phyloP scores from a whole-genome alignment of 1,140 invertebrate genomes.

The Lethocerus indicus region DNA sequence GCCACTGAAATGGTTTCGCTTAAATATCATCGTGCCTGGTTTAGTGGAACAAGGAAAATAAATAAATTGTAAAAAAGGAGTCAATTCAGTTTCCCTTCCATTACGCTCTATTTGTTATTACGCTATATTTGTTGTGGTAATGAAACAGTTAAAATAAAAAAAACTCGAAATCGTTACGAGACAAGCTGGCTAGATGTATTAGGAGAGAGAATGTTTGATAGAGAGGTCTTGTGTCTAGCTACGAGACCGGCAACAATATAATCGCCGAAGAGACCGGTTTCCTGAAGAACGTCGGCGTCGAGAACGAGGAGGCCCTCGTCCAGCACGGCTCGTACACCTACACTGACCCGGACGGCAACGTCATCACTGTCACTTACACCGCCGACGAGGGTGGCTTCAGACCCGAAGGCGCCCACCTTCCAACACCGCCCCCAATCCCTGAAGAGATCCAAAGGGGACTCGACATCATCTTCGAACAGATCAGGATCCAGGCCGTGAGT shows the following conservation, averaged over 20 bases:
- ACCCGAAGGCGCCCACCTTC: slow-evolving; percentile 38
- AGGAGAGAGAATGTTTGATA: background rate
- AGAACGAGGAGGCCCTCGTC: slow-evolving; percentile 39
- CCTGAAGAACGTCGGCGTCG: slow-evolving; percentile 49
- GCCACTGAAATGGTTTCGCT: no score
- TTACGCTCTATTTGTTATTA: no score
- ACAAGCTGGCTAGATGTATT: no score
- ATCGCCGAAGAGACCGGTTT: slow-evolving; percentile 61
- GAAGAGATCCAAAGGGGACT: slow-evolving; percentile 48
- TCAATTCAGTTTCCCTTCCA: no score
- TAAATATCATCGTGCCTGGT: no score
- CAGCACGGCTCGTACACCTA: slow-evolving; percentile 47
- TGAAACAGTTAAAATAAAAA: no score
- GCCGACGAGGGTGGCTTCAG: slow-evolving; percentile 51
- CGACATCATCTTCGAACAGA: slow-evolving; percentile 26
- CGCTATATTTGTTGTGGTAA: no score
- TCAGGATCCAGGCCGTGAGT: slow-evolving; percentile 15
- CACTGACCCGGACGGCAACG: slow-evolving; percentile 51
- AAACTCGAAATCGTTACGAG: no score
- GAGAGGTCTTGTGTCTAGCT: slow-evolving; percentile 32
- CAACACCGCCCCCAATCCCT: slow-evolving; percentile 44
- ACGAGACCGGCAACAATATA: slow-evolving; percentile 74
- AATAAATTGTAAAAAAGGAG: no score
- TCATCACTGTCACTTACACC: slow-evolving; percentile 47
- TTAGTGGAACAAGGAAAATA: no score